Evolutionary conservation across 2,797 vertebrate species (phyloP), one percentile per base, ranked within the genome.

Genomic region (Kryptolebias ocellatus): DNA sequence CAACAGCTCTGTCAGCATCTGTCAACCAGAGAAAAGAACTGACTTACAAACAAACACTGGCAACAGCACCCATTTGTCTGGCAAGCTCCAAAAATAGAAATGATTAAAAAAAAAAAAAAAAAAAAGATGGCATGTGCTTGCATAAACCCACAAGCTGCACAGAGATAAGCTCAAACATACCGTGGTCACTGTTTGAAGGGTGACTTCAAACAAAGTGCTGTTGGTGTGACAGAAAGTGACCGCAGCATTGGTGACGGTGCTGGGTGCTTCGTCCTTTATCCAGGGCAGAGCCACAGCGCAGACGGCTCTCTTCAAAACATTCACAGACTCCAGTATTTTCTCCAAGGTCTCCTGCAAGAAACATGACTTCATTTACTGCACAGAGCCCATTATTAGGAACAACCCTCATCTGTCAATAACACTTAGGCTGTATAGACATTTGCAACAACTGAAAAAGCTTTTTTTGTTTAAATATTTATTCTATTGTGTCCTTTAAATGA

Each of bases 151-250:
- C 37, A 39, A 11, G 15, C 16, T 45, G 3, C 44, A 42, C 7
- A 34, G 31, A 34, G 12, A 28, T 28, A 72, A 27, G 54, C 20
- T 45, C 15, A 74, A 27, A 72, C 74, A 64, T 27, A 94, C 94
- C 90, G 92, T 71, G 72, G 92, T 90, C 53, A 94, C 18, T 3
- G 81, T 81, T 7, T 76, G 11, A 27, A 95, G 78, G 1, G 84
- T 76, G 2, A 80, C 83, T 78, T 94, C 93, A n/a, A 93, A 75
- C 39, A 91, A 55, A 0, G 91, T 91, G 74, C 72, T 57, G 31
- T 93, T 92, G 56, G 90, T 87, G 15, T 14, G 58, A 80, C 94
- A 95, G 84, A 93, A 94, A 14, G 61, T 74, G 67, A 78, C n/a
- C 58, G 90, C 10, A 4, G 71, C 71, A 0, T 58, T 28, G 51